These are phyloP conservation scores for Microcebus tavaratra DNA, from an alignment of 2,113 vertebrate species.

Conservation along the genomic window DNA sequence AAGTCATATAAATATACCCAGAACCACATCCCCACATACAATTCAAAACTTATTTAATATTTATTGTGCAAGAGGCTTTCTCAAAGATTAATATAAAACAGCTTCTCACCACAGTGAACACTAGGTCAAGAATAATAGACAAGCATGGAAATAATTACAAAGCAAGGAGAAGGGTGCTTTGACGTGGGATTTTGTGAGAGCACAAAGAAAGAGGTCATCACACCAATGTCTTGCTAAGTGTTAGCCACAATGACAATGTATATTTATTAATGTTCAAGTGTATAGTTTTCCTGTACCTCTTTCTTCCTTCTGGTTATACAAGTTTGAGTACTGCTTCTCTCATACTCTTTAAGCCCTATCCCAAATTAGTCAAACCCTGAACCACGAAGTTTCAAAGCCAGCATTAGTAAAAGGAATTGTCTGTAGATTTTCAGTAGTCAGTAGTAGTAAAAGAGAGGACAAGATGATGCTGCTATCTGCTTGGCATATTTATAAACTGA, in stretches of 20 bases:
- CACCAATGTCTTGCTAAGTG: not conserved
- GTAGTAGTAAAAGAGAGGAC: not conserved
- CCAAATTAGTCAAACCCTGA: constrained; percentile 17
- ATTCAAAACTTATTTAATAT: not conserved
- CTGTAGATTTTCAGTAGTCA: not conserved
- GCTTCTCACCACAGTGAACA: not conserved
- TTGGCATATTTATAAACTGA: constrained; percentile 12
- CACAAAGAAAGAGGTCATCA: not conserved
- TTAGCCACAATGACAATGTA: not conserved
- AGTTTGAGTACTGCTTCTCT: not conserved
- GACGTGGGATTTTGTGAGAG: not conserved
- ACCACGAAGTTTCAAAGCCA: not conserved
- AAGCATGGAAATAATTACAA: not conserved
- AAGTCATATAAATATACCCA: not conserved
- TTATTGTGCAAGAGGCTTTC: not conserved
- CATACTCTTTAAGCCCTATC: not conserved
- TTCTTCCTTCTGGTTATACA: not conserved
- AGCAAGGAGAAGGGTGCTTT: not conserved
- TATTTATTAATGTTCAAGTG: not conserved
- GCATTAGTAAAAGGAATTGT: not conserved
- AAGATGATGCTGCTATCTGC: not conserved
- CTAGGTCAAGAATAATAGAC: not conserved
- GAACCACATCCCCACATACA: not conserved
- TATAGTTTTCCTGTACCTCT: not conserved
- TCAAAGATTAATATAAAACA: constrained; percentile 7